phyloP scores from a whole-genome alignment of 2,888 invertebrate genomes.

The Hirtodrosophila alboralis region DNA sequence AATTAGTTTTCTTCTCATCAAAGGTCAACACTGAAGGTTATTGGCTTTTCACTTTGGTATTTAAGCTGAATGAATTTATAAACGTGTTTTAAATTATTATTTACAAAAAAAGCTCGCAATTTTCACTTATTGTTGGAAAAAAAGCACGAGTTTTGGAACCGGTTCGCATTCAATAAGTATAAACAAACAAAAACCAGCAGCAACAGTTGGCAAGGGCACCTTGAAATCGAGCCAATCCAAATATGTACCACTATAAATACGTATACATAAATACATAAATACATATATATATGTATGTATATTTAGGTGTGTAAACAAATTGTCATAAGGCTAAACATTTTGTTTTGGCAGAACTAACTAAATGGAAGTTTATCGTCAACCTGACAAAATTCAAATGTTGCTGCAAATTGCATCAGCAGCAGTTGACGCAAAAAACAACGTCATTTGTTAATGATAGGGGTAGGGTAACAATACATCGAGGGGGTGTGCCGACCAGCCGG shows the following conservation, averaged over 20 bases:
- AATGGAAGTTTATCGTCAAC: slow-evolving; percentile 38
- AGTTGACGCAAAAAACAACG: not conserved
- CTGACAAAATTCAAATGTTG: slow-evolving; percentile 38
- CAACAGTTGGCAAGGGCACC: slow-evolving; percentile 63
- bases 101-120: slow-evolving; percentile 26
- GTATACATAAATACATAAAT: slow-evolving; percentile 6
- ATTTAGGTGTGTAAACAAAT: slow-evolving; percentile 15
- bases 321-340: slow-evolving; percentile 51
- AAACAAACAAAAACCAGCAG: slow-evolving; percentile 12
- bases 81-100: slow-evolving; percentile 17
- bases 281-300: slow-evolving; percentile 3
- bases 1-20: slow-evolving; percentile 7
- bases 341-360: slow-evolving; percentile 38
- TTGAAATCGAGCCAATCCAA: slow-evolving; percentile 55
- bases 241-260: slow-evolving; percentile 21
- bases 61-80: slow-evolving; percentile 7
- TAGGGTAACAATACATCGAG: not conserved
- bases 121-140: slow-evolving; percentile 46
- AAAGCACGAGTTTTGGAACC: slow-evolving; percentile 59
- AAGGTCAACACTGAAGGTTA: slow-evolving; percentile 53
- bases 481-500: slow-evolving; percentile 15
- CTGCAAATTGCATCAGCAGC: slow-evolving; percentile 59
- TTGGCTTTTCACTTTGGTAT: slow-evolving; percentile 36
- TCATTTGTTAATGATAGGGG: too few species aligned
- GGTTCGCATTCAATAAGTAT: slow-evolving; percentile 35